Evolutionary conservation across 2,797 vertebrate species (phyloP).

Genomic region (Potorous gilbertii): DNA sequence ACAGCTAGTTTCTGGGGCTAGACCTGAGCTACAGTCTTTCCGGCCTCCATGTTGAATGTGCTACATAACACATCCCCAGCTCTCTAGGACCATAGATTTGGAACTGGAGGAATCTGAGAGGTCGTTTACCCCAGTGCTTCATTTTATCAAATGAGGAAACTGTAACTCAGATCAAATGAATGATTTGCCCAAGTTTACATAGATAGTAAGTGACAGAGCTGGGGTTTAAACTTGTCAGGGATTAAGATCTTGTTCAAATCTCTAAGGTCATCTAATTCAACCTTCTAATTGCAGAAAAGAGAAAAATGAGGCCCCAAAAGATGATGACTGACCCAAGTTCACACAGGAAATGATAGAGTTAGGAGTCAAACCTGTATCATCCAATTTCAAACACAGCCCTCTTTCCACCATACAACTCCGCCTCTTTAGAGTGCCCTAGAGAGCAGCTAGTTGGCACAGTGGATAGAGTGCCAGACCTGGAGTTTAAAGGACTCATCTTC

Average conservation of each 20-base stretch:
- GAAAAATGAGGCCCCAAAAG: background rate
- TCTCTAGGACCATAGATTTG: background rate
- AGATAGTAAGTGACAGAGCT: background rate
- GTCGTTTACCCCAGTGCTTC: background rate
- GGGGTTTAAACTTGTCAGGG: background rate
- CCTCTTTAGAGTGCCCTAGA: background rate
- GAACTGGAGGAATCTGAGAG: background rate
- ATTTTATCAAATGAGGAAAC: background rate
- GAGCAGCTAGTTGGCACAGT: background rate
- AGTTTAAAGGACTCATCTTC: background rate
- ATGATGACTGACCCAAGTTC: background rate
- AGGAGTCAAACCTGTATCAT: background rate
- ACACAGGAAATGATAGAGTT: too few relatives aligned
- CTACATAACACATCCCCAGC: background rate
- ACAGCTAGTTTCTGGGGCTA: background rate
- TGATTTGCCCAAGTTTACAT: background rate
- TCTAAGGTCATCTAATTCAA: background rate
- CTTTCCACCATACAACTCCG: background rate
- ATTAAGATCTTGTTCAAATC: background rate
- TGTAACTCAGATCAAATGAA: background rate
- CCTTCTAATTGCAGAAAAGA: background rate
- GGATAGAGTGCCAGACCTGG: background rate
- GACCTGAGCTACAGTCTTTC: background rate
- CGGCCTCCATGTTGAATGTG: background rate
- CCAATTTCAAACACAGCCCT: background rate